Evolutionary conservation across 2,797 vertebrate genomes (phyloP), one percentile per base, ranked within the genome.

Genomic region (Leuciscus waleckii): DNA sequence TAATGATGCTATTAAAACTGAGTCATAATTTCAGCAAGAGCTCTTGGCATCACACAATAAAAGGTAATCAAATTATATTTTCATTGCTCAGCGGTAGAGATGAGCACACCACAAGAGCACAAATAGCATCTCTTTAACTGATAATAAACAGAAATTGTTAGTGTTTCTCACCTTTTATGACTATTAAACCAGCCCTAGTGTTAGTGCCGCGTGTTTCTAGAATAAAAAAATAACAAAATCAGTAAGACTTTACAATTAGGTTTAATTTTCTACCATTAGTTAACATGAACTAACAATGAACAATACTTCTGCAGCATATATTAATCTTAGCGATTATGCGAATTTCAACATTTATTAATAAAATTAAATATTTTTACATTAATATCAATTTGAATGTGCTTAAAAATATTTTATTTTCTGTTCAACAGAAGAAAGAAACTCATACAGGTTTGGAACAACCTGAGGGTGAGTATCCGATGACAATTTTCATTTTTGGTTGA

Each of bases 21-120:
- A 70, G 46, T 79, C 74, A 69, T 29, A 56, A 74, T 83, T 56
- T 71, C 26, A 73, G 13, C 17, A 67, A 73, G 51, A 54, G 39
- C 77, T 67, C 61, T 61, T 74, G 79, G 65, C 74, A 69, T 63
- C 56, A 68, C 68, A 43, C 54, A 79, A 76, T 77, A 81, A 83
- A 82, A 56, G 23, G 74, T 43, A 83, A 84, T 76, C 7, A 17
- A 81, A 81, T 86, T 23, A 81, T 39, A 86, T 51, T 81, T 61
- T 63, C 61, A 21, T 58, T 26, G 51, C 76, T 39, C 41, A 46
- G 56, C 39, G 1, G 51, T 23, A 39, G 65, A 81, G 41, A 69
- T 68, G 37, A 78, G 74, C 23, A 29, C 16, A 78, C 49, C 49
- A 37, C 51, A 70, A 26, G 58, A 6, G 54, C 81, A 65, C 61